Percentiles rank a stretch among this genome's conserved stretches.
phyloP scores from a whole-genome alignment of 2,797 vertebrate species.

The Microcaecilia unicolor region DNA sequence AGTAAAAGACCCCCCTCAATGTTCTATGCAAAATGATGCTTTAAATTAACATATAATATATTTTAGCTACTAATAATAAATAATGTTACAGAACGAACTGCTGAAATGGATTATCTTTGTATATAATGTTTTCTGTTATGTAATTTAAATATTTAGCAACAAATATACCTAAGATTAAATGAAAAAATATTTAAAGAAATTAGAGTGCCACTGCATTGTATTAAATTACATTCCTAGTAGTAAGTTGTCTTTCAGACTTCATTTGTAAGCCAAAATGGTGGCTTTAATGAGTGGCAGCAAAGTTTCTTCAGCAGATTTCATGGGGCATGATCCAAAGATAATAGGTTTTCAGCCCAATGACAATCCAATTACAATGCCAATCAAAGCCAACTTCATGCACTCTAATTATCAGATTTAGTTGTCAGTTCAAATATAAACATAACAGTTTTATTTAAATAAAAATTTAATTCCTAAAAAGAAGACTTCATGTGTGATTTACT shows the following conservation, averaged over 20 bases:
- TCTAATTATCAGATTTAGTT: constrained; percentile 99
- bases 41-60: constrained; percentile 41
- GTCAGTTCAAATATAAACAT: constrained; percentile 99
- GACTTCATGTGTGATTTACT: constrained; percentile 71
- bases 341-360: constrained; percentile 99
- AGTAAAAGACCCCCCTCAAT: no score
- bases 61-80: constrained; percentile 44
- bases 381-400: constrained; percentile 99
- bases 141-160: constrained; percentile 65
- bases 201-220: constrained; percentile 88
- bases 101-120: constrained; percentile 58
- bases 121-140: constrained; percentile 56
- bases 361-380: constrained; percentile 99
- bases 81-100: constrained; percentile 51
- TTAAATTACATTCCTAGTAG: constrained; percentile 93
- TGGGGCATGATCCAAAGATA: constrained; percentile 99
- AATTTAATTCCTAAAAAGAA: constrained; percentile 76
- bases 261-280: constrained; percentile 98
- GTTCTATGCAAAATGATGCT: no score
- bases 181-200: constrained; percentile 76
- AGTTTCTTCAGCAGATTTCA: constrained; percentile 99
- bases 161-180: constrained; percentile 68
- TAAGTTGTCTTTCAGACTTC: constrained; percentile 88
- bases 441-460: constrained; percentile 98
- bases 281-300: constrained; percentile 98